Conservation (phyloP, 2,113 vertebrate genomes). For the Baryphthengus martii region DNA sequence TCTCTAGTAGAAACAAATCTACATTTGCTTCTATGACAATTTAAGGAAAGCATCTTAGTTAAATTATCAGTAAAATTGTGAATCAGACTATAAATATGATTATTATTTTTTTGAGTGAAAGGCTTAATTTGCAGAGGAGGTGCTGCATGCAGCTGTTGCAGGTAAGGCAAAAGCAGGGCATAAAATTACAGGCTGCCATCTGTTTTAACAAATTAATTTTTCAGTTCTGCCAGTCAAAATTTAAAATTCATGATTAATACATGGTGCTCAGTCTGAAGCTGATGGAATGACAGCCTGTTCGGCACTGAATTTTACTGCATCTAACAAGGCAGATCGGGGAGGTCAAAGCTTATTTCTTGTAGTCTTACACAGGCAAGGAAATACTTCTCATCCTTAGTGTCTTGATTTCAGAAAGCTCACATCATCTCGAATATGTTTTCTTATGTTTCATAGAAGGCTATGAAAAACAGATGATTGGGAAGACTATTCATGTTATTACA, state of each 20-base stretch:
- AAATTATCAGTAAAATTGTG: neutral
- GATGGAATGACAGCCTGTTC: slow-evolving; percentile 6
- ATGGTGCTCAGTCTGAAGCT: slow-evolving; percentile 26
- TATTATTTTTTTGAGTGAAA: neutral
- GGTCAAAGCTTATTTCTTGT: neutral
- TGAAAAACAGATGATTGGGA: neutral
- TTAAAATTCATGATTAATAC: neutral
- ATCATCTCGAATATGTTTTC: neutral
- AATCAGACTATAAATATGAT: slow-evolving; percentile 19
- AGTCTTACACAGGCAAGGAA: neutral
- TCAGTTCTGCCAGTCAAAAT: slow-evolving; percentile 13
- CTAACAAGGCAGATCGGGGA: neutral
- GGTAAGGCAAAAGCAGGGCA: slow-evolving; percentile 28
- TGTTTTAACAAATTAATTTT: neutral
- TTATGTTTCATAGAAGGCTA: neutral
- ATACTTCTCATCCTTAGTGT: neutral
- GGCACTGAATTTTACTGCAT: neutral
- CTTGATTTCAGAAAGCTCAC: neutral
- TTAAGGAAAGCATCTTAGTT: neutral
- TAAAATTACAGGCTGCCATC: neutral
- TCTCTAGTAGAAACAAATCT: neutral
- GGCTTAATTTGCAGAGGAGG: slow-evolving; percentile 20
- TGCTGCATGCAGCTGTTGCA: neutral
- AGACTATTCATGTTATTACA: neutral
- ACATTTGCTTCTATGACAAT: neutral